Evolutionary conservation across 64 coral and sea anemone genomes (phyloP), one percentile per base, ranked within the genome.

Genomic region (Hydrozoanthus tunicans): DNA sequence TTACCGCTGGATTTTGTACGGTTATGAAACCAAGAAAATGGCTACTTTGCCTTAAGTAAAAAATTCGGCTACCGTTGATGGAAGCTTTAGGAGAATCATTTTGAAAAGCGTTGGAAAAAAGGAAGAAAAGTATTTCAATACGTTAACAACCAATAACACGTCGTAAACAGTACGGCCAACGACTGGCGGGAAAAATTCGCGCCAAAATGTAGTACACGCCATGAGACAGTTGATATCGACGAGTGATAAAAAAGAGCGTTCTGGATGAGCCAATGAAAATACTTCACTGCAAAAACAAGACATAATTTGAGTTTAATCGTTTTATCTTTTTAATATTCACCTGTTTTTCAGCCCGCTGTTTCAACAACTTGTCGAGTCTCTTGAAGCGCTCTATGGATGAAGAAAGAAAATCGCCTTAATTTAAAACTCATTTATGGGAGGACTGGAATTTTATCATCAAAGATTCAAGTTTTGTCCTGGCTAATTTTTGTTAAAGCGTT

Each of bases 281-380:
- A 43, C 32, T 43, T 1, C 32, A 43, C 32, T 43, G 32, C 32
- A 43, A 43, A 0, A 43, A 43, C 32, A 43, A 43, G 32, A 43
- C 32, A 43, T 43, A 43, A 43, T 43, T 43, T 43, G 32, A 43
- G 32, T 43, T 43, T 43, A 43, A 43, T 43, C 32, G 32, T 43
- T 43, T 43, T 43, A 43, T 43, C 32, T 0, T 5, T 23, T 32
- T 51, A 3, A 59, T 80, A 20, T 80, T 80, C 2, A 80, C 78
- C 56, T 80, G 15, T 5, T 20, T 80, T 80, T 60, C 78, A 80
- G 1, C 26, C 15, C 59, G 55, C 59, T 80, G 78, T 80, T 80
- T 57, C 9, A 80, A 61, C 78, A 59, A 26, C 59, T 60, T 80
- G 57, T 25, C 9, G 23, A 80, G 57, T 25, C 78, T 80, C 24